Percentiles rank a stretch among this genome's conserved stretches.
phyloP scores from a whole-genome alignment of 2,113 vertebrate species.

The Sterna hirundo region DNA sequence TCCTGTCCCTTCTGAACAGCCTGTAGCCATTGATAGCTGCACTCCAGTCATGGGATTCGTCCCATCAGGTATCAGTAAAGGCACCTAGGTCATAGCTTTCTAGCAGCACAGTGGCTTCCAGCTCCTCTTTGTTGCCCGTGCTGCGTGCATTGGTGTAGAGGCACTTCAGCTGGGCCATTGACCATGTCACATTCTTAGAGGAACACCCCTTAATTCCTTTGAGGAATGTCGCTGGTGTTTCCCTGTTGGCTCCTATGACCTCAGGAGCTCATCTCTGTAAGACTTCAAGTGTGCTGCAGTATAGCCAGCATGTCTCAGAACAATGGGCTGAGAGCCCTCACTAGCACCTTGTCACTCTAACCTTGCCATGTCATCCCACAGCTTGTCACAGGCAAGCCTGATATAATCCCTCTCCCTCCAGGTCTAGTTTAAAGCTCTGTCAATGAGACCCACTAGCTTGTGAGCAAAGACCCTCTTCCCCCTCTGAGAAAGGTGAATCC shows the following conservation, averaged over 20 bases:
- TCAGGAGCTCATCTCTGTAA: not conserved
- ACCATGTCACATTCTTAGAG: not conserved
- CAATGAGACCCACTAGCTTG: not conserved
- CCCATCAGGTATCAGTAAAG: not conserved
- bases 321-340: not conserved
- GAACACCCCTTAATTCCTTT: not conserved
- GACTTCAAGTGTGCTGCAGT: not conserved
- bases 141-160: not conserved
- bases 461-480: not conserved
- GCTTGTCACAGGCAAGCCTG: not conserved
- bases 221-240: not conserved
- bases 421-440: not conserved
- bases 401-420: not conserved
- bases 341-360: not conserved
- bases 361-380: not conserved
- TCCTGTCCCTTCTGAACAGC: not conserved
- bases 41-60: not conserved
- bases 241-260: not conserved
- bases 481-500: not conserved
- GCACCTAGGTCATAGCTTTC: not conserved
- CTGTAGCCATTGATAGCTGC: not conserved
- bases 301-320: not conserved
- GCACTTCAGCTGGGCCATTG: not conserved
- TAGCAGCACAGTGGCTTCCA: not conserved
- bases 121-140: not conserved